Base-by-base conservation (phyloP, 2,888 invertebrate genomes). In the Nudaria mundana region DNA sequence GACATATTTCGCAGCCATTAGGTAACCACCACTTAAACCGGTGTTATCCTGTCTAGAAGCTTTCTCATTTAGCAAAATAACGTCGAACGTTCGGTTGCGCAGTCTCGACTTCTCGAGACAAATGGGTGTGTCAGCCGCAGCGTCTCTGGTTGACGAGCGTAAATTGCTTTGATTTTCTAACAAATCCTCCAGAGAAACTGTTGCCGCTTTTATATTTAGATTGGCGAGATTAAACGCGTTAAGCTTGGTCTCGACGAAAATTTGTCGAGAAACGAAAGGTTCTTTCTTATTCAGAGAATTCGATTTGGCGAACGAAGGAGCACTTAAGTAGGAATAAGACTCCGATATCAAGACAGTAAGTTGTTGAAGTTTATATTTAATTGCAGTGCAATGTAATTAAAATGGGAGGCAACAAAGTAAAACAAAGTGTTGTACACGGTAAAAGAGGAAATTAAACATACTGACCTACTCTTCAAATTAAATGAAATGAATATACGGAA, bases 131-230 rank as follows among this genome's bases (percentile, higher is more conserved):
- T 78, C 76, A 76, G 61, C 56, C 66, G 55, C 76, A 78, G 67
- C 48, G 53, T 51, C 55, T 55, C 56, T 56, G 56, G 55, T 58
- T 76, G 76, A 78, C 72, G 71, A 71, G 67, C 66, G 71, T 63
- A 71, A 76, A 76, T 76, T 68, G 73, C 71, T 76, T 71, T 69
- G 76, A 76, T 78, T 77, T 67, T 63, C 70, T 59, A 64, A 66
- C 69, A 70, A 73, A 66, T 69, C 62, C 57, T 52, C 41, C 40
- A 16, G 44, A 61, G 60, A 49, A 57, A 71, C 63, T 61, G 64
- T 65, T 62, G 53, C 54, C 43, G 54, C 55, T 62, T 63, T 57
- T 55, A 55, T 56, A 59, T 56, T 64, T 47, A 60, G 50, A 56
- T 52, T 54, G 49, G 46, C 40, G 47, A 51, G 48, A 57, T 65